Base-by-base conservation (phyloP, 2,113 vertebrate genomes). In the Desmodus rotundus region DNA sequence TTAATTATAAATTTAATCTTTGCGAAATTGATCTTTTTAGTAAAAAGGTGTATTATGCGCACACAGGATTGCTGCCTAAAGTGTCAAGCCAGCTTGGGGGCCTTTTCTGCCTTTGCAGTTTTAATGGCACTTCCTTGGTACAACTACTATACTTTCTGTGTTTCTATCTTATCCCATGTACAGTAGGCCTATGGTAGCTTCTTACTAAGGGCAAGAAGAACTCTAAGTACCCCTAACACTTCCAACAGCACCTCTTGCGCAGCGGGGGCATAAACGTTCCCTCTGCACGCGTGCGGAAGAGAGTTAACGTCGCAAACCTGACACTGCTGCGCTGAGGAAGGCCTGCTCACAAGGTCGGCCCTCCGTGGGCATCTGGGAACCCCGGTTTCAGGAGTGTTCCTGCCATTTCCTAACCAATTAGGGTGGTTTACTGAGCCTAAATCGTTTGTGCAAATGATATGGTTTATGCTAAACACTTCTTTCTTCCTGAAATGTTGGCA, bases 1-100 rank as follows among this genome's bases (percentile, higher is more conserved):
- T 78, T 84, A 72, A 82, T 28, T 88, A 87, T 68, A 92, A 96
- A 88, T 43, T 65, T 31, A 85, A 94, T 73, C 81, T 77, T 43
- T 86, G 63, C 50, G 95, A 82, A 95, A 74, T 4, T 74, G 8
- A 91, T 45, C n/a, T 80, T 72, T 78, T 76, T 87, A 77, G 33
- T 61, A 45, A 73, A 70, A 33, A 84, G 24, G 9, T 68, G 11
- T 61, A 41, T 74, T 26, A 72, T 3, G 65, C 13, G 81, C 14
- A 84, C 0, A 58, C 1, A 90, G 7, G 33, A 70, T 5, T 52
- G 52, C 26, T 92, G 70, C 45, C 3, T 89, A 2, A 65, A 61
- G 31, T 76, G 38, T 19, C 7, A 80, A 56, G 17, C 15, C 65
- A 87, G 61, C 20, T 11, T 15, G 17, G 14, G 2, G 31, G 14